phyloP scores from a whole-genome alignment of 1,140 invertebrate species.

The Brachionus calyciflorus region DNA sequence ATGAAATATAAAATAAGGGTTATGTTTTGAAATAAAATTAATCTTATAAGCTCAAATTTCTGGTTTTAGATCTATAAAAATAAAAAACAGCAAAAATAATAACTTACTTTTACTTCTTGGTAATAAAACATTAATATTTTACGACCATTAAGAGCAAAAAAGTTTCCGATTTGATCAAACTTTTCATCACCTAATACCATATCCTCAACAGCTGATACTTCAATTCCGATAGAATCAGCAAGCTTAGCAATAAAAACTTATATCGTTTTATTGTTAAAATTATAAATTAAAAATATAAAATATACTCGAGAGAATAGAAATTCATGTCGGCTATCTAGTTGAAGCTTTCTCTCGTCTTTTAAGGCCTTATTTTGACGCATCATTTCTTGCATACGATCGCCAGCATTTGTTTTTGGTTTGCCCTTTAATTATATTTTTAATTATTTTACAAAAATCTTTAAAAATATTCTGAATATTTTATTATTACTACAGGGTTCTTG shows the following conservation, averaged over 20 bases:
- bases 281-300: background rate
- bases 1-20: too few species aligned
- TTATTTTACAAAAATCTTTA: too few species aligned
- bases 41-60: too few species aligned
- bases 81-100: background rate
- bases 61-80: background rate
- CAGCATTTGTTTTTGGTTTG: conserved; percentile 3
- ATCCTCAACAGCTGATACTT: conserved; percentile 55
- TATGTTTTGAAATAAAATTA: too few species aligned
- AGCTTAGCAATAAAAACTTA: background rate
- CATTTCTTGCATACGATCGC: conserved; percentile 33
- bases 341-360: conserved; percentile 17
- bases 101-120: conserved; percentile 74
- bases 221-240: conserved; percentile 50
- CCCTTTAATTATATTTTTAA: background rate
- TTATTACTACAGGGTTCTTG: background rate
- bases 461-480: too few species aligned
- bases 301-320: conserved; percentile 46
- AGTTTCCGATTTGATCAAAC: conserved; percentile 69
- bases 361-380: conserved; percentile 44
- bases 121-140: conserved; percentile 81
- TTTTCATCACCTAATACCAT: conserved; percentile 59
- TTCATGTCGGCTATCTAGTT: conserved; percentile 46
- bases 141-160: conserved; percentile 79
- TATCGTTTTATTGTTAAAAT: background rate